Evolutionary conservation across 2,888 invertebrate genomes (phyloP), one percentile per base, ranked within the genome.

Genomic region (Trachelus troglodyta): DNA sequence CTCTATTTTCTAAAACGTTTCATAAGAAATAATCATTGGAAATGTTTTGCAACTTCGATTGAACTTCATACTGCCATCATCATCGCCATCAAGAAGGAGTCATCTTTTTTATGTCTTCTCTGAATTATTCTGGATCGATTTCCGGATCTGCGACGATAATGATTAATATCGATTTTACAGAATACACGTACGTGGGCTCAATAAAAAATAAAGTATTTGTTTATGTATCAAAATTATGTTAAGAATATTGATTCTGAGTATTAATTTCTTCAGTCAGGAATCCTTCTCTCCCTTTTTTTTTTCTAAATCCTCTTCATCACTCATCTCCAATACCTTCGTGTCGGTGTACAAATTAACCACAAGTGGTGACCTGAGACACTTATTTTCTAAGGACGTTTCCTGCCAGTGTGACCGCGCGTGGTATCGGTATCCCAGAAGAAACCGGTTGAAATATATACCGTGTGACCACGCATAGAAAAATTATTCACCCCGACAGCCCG

Each of bases 1-100:
- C 96, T 0, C 92, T 98, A 0, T 91, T 97, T 12, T 90, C 93
- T 84, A 95, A 95, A 88, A 94, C 96, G 31, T 94, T 94, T 75
- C 93, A 94, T 35, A 94, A 93, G 75, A 94, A 94, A 83, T 94
- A 90, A 91, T 56, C 56, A 56, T 23, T 56, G 56, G 9, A 56
- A 23, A 56, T 9, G 9, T 56, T 56, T 23, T 56, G 2, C 9
- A 23, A 56, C 6, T 56, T 23, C 56, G 2, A 56, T 56, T 56
- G 23, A 23, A 23, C 9, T 0, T 56, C 23, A 9, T 15, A 56
- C 40, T 56, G 56, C 9, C 56, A 11, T 9, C 23, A 9, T 23
- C 23, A 15, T 9, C 2, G 23, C 23, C 56, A 6, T 56, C 2
- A 56, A 56, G 6, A 56, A 23, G 6, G 56, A 9, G 23, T 23